A percentile compares a stretch with the other conserved stretches of the same genome.
These are phyloP conservation scores for Tanytarsus gracilentus DNA, from an alignment of 2,888 invertebrate species.

Conservation along the genomic window DNA sequence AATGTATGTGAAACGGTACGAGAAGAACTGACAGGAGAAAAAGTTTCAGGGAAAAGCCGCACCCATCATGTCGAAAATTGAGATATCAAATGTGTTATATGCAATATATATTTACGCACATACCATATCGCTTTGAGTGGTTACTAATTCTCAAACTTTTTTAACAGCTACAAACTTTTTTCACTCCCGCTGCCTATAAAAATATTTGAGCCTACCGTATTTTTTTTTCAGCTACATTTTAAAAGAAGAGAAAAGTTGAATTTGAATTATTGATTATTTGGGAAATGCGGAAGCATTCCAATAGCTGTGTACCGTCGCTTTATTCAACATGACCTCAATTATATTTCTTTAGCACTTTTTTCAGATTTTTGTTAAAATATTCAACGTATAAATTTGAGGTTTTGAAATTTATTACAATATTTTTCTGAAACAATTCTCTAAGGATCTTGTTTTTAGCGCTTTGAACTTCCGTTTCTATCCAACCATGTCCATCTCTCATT, in stretches of 20 bases:
- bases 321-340: slow-evolving; percentile 28
- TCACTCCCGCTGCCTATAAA: background rate
- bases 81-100: slow-evolving; percentile 15
- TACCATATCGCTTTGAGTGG: background rate
- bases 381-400: no score
- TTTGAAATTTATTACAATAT: no score
- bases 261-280: slow-evolving; percentile 29
- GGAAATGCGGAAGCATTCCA: slow-evolving; percentile 22
- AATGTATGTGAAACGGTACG: background rate
- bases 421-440: no score
- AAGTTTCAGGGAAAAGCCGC: slow-evolving; percentile 15
- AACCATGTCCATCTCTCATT: no score
- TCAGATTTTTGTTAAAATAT: no score
- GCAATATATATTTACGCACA: background rate
- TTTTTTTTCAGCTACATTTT: background rate
- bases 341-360: slow-evolving; percentile 3
- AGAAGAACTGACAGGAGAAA: background rate
- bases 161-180: background rate
- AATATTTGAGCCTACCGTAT: background rate
- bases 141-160: background rate
- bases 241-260: slow-evolving; percentile 12
- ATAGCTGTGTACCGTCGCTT: background rate
- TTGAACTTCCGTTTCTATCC: no score
- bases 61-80: slow-evolving; percentile 26
- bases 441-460: no score